Conservation (phyloP, 2,113 vertebrate species). For the Lepus timidus region DNA sequence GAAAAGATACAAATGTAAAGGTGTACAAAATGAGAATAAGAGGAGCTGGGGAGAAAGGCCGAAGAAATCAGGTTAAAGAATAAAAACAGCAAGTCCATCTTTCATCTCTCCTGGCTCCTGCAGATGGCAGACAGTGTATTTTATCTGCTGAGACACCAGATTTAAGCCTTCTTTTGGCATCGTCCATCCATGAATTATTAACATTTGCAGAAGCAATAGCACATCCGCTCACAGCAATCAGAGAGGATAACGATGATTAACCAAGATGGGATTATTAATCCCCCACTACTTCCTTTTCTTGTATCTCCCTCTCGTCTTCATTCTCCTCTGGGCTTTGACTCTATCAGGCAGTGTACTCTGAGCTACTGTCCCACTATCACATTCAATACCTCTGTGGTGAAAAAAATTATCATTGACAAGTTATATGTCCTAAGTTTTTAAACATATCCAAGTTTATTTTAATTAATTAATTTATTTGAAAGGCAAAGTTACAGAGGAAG, state of each 20-base stretch:
- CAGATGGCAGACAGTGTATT: constrained; percentile 65
- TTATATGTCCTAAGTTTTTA: constrained; percentile 35
- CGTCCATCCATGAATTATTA: constrained; percentile 85
- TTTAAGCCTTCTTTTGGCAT: constrained; percentile 81
- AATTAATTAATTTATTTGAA: no score
- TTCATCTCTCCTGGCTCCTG: constrained; percentile 76
- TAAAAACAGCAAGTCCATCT: constrained; percentile 76
- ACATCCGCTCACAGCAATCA: constrained; percentile 71
- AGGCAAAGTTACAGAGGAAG: no score
- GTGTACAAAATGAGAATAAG: constrained; percentile 34
- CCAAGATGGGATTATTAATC: constrained; percentile 81
- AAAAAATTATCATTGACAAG: constrained; percentile 53
- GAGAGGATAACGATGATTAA: constrained; percentile 73
- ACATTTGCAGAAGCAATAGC: constrained; percentile 71
- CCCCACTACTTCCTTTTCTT: constrained; percentile 56
- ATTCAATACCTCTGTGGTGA: background rate
- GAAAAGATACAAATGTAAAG: constrained; percentile 52
- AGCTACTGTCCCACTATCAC: constrained; percentile 19
- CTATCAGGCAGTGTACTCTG: constrained; percentile 27
- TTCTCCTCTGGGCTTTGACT: background rate
- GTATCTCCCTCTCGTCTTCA: constrained; percentile 11
- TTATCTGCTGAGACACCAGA: constrained; percentile 78
- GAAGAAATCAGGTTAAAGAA: constrained; percentile 70
- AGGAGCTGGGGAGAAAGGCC: background rate
- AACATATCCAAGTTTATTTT: background rate